Evolutionary conservation across 1,140 invertebrate genomes (phyloP).

Genomic region (Hyphantria cunea): DNA sequence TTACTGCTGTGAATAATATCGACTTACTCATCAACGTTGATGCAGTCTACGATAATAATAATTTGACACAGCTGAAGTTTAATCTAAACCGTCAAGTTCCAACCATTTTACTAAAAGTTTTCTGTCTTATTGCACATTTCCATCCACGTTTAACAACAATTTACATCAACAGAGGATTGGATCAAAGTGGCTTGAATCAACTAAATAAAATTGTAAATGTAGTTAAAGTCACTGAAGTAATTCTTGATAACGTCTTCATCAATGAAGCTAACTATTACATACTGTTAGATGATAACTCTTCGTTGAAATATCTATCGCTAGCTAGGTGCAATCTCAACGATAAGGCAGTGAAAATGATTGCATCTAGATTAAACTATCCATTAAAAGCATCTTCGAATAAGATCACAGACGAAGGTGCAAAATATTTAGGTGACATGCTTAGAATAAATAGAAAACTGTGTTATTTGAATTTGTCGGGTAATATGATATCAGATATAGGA

Average conservation of each 20-base stretch:
- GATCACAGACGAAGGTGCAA: conserved; percentile 60
- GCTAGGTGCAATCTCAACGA: conserved; percentile 58
- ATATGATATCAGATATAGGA: conserved; percentile 55
- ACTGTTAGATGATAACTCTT: conserved; percentile 37
- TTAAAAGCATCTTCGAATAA: conserved; percentile 53
- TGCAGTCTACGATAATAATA: conserved; percentile 41
- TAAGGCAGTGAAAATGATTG: conserved; percentile 41
- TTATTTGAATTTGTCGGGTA: conserved; percentile 61
- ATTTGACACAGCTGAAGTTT: conserved; percentile 50
- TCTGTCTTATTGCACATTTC: conserved; percentile 48
- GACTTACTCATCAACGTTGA: neutral
- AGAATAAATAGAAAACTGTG: conserved; percentile 51
- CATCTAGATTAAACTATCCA: conserved; percentile 41
- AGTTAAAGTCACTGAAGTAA: conserved; percentile 52
- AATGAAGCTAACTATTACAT: conserved; percentile 54
- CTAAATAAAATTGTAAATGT: conserved; percentile 44
- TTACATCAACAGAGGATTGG: conserved; percentile 45
- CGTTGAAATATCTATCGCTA: conserved; percentile 51
- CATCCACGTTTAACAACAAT: conserved; percentile 41
- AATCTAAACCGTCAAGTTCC: conserved; percentile 47
- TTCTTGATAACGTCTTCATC: conserved; percentile 42
- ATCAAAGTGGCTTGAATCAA: conserved; percentile 47
- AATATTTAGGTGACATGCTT: conserved; percentile 46
- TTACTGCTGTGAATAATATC: no score
- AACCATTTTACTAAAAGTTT: conserved; percentile 46